Evolutionary conservation across 2,113 vertebrate species (phyloP), one percentile per base, ranked within the genome.

Genomic region (Nibea coibor): DNA sequence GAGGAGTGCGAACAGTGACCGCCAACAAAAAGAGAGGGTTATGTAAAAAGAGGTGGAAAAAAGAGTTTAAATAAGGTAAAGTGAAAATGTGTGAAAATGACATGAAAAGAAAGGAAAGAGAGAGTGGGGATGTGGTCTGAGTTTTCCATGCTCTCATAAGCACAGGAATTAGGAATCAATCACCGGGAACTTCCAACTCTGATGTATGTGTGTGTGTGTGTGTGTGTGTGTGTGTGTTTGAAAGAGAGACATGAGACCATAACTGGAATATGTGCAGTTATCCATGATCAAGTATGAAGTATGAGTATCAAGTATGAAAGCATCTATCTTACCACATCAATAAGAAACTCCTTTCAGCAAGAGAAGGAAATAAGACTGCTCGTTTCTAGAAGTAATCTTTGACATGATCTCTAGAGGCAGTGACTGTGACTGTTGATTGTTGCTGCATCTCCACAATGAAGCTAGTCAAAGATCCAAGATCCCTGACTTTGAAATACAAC

Each of bases 71-170:
- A 67, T 82, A 31, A 80, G 69, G 78, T 66, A 19, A 75, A 48
- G 63, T 68, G 58, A 78, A 82, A 85, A 80, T 75, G 78, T 84
- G 75, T 81, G 82, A 81, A 83, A 87, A 57, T 67, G 68, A 83
- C 26, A 47, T 61, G 39, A 58, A 56, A 19, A 62, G 63, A 59
- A 57, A 51, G 61, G 35, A 59, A 71, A 43, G 6, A 35, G 54
- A 54, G 65, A 43, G 14, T 0, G 51, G 50, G 31, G 1, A 50
- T 26, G 59, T 67, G 75, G 59, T 79, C 48, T 3, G 22, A 16
- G 17, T 74, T 76, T 76, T 88, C 85, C 75, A 82, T 83, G 50
- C 70, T 74, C 68, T 82, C 79, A 84, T 72, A 50, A 58, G 57
- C 39, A 20, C 22, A 62, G 83, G 54, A 66, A 58, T 67, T 53